Evolutionary conservation across 2,888 invertebrate species (phyloP).

Genomic region (Osmoderma eremita): DNA sequence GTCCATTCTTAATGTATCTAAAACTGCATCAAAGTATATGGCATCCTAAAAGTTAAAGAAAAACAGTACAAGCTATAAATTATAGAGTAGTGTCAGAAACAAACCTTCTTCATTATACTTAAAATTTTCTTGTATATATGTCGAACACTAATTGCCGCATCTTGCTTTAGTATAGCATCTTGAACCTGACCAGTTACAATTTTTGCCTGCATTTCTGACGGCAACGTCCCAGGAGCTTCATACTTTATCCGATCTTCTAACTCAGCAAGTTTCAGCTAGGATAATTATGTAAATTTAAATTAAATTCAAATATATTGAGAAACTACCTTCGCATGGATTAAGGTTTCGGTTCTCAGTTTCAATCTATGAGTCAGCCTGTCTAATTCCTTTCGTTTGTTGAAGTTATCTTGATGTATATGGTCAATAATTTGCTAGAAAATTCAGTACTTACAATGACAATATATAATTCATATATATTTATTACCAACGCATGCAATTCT

Average conservation of each 20-base stretch:
- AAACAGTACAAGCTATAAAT: neutral
- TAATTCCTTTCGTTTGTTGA: constrained; percentile 70
- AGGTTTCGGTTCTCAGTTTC: constrained; percentile 69
- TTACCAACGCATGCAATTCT: constrained; percentile 61
- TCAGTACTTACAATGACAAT: constrained; percentile 27
- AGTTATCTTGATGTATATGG: constrained; percentile 71
- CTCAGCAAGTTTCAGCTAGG: constrained; percentile 67
- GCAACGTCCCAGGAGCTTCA: constrained; percentile 65
- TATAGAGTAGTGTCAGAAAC: neutral
- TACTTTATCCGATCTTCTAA: constrained; percentile 67
- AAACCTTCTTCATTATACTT: constrained; percentile 71
- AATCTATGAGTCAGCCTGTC: constrained; percentile 71
- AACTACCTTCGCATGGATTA: constrained; percentile 69
- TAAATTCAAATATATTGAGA: constrained; percentile 22
- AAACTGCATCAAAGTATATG: constrained; percentile 71
- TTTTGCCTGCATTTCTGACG: constrained; percentile 68
- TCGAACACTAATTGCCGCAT: constrained; percentile 72
- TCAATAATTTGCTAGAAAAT: constrained; percentile 69
- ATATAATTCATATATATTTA: neutral
- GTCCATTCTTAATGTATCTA: constrained; percentile 69
- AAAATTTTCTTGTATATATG: constrained; percentile 72
- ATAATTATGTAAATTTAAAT: constrained; percentile 1
- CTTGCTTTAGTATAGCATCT: constrained; percentile 71
- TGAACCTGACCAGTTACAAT: constrained; percentile 72
- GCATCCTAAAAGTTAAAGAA: constrained; percentile 66